phyloP scores from a whole-genome alignment of 2,797 vertebrate genomes.

The Anisognathus igniventris region DNA sequence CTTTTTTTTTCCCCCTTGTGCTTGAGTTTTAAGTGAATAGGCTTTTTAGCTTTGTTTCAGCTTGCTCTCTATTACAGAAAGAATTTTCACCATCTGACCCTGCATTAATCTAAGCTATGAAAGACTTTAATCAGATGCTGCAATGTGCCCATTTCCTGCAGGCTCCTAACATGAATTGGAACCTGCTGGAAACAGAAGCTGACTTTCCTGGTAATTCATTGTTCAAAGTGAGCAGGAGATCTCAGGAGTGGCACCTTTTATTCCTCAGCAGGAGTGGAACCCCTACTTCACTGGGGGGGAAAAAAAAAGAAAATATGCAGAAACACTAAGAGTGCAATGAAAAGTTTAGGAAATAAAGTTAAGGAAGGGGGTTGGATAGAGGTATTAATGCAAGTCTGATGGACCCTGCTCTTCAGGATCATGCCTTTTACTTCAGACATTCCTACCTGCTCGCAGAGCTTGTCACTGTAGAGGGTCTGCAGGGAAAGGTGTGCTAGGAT shows the following conservation, averaged over 20 bases:
- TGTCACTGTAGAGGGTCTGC: background rate
- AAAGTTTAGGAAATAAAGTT: constrained; percentile 27
- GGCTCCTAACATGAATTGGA: constrained; percentile 29
- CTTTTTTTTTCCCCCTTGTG: background rate
- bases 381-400: background rate
- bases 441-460: background rate
- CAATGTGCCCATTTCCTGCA: constrained; percentile 41
- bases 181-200: constrained; percentile 40
- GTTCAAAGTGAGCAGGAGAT: constrained; percentile 24
- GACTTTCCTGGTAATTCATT: background rate
- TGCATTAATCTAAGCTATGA: constrained; percentile 37
- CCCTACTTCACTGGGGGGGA: background rate
- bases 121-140: constrained; percentile 52
- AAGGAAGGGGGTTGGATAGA: background rate
- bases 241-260: background rate
- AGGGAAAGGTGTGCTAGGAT: background rate
- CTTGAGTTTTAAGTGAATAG: background rate
- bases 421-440: background rate
- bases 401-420: background rate
- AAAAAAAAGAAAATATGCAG: background rate
- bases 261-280: background rate
- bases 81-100: constrained; percentile 21
- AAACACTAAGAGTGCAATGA: background rate
- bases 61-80: constrained; percentile 30
- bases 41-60: constrained; percentile 15